Evolutionary conservation across 2,797 vertebrate genomes (phyloP), one percentile per base, ranked within the genome.

Genomic region (Tympanoctomys barrerae): DNA sequence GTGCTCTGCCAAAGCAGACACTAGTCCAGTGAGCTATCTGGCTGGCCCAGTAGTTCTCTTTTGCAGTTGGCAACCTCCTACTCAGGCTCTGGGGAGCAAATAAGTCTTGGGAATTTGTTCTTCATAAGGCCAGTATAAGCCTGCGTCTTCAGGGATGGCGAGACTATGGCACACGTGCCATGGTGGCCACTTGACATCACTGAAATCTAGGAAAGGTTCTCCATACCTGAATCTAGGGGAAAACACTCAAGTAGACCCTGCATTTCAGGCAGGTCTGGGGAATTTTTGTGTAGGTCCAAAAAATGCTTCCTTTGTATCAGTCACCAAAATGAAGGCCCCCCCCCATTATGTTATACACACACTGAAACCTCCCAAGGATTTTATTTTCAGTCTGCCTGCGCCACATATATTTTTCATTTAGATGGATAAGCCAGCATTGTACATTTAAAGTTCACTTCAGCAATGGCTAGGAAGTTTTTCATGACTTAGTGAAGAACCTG

Each of bases 31-130:
- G 49, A 49, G 49, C 49, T 49, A 49, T 49, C 49, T 49, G 49
- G 49, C 49, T 11, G 49, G 49, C 49, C 49, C 11, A 49, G 49
- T 9, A 49, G 7, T 49, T 57, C 54, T 57, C 16, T 57, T 57
- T 57, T 57, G 88, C 75, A 86, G 31, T 97, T 96, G 79, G 52
- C 82, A 92, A 59, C 71, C 19, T 89, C n/a, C 36, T 92, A 16
- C 36, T n/a, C 39, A 52, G 33, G 77, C 31, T 70, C 49, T 82
- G 36, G 31, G 85, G 36, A 24, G 31, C 57, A 89, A 68, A 36
- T 88, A 80, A 91, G 1, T 90, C 62, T 62, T 83, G 39, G 39
- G 89, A 68, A 96, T 66, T 85, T 79, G 31, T 13, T 93, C n/a
- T 85, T 95, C 62, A 28, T 57, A 49, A 83, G 31, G 33, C 39